A percentile compares a stretch with the other conserved stretches of the same genome.
Conservation (phyloP, 2,797 vertebrate species). For the Gymnothorax javanicus region DNA sequence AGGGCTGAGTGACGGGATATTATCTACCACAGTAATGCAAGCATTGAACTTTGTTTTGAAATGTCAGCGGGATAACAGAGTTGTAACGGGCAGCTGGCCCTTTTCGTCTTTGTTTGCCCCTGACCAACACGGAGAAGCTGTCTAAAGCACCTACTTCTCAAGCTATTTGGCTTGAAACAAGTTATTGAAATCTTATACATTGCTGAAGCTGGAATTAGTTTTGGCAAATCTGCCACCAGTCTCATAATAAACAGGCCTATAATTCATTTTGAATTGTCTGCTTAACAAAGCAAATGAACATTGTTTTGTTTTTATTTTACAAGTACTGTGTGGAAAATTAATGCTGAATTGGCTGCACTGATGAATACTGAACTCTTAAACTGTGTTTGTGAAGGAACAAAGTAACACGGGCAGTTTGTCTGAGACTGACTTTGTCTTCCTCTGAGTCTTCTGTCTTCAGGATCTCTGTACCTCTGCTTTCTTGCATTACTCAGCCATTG, state of each 20-base stretch:
- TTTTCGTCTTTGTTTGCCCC: not conserved
- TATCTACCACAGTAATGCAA: too few relatives aligned
- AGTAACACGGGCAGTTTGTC: not conserved
- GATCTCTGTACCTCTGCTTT: not conserved
- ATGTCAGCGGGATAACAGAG: not conserved
- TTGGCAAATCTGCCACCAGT: not conserved
- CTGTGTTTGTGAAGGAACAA: not conserved
- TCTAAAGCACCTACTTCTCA: not conserved
- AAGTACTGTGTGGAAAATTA: not conserved
- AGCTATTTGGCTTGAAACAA: not conserved
- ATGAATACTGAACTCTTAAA: not conserved
- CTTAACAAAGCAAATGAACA: not conserved
- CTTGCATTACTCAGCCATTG: not conserved
- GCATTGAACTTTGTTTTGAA: not conserved
- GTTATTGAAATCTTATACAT: not conserved
- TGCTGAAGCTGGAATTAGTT: not conserved
- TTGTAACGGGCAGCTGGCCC: not conserved
- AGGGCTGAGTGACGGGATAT: not conserved
- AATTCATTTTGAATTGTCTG: not conserved
- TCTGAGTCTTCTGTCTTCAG: not conserved
- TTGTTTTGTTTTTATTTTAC: not conserved
- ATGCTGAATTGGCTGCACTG: not conserved
- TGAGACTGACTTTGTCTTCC: not conserved
- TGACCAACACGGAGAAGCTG: not conserved
- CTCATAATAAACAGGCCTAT: not conserved